phyloP scores from a whole-genome alignment of 1,140 invertebrate species.

The Argopecten irradians region DNA sequence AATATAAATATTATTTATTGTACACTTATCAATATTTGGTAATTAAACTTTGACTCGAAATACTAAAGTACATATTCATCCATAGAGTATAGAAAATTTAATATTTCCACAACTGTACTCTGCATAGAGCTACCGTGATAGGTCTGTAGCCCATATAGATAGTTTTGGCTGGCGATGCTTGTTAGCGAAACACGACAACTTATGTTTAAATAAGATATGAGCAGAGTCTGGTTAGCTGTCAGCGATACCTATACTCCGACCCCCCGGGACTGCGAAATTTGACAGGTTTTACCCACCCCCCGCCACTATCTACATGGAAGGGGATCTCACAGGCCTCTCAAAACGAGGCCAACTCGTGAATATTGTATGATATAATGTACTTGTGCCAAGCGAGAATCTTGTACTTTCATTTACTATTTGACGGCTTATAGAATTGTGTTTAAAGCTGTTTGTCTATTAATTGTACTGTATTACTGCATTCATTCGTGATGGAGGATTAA shows the following conservation, averaged over 20 bases:
- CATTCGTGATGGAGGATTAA: no score
- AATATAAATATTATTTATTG: no score
- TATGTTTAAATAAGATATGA: not conserved
- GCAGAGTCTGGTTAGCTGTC: not conserved
- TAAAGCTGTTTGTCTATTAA: no score
- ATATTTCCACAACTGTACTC: no score
- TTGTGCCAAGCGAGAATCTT: not conserved
- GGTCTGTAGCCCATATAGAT: not conserved
- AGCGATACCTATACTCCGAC: not conserved
- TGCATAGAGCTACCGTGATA: not conserved
- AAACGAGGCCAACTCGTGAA: constrained; percentile 2
- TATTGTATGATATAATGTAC: not conserved
- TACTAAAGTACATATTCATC: no score
- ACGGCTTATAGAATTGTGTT: not conserved
- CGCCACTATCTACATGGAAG: not conserved
- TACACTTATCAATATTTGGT: no score
- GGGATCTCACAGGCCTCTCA: not conserved
- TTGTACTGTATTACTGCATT: no score
- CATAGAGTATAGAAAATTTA: no score
- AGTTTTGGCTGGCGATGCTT: not conserved
- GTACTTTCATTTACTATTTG: not conserved
- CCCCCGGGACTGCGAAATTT: constrained; percentile 6
- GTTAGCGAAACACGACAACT: constrained; percentile 11
- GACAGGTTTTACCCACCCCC: not conserved
- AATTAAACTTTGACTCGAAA: no score